Evolutionary conservation across 2,797 vertebrate genomes (phyloP), one percentile per base, ranked within the genome.

Genomic region (Oceanodroma leucorhoa): DNA sequence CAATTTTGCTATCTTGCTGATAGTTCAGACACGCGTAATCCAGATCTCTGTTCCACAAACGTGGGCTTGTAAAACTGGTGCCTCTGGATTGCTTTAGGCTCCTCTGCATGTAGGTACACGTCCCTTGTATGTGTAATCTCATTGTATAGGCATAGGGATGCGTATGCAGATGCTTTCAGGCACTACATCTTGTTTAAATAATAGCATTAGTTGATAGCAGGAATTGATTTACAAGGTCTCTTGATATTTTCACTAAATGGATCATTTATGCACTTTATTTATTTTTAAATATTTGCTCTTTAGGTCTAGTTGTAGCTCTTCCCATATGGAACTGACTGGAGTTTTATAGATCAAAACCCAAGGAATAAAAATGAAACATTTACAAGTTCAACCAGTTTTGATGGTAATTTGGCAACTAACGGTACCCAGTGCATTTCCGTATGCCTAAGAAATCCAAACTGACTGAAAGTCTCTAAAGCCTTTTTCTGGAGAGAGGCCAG

Each of bases 241-340:
- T 78, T 79, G 61, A 66, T 88, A 65, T 93, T 87, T 93, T 86
- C 77, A 82, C 94, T 91, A 73, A 90, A 89, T 48, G 51, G 23
- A 79, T 86, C 43, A 16, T 89, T 87, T 91, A 54, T 61, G 17
- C 29, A 76, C 21, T 95, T 92, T 82, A 77, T 90, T 87, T 93
- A 64, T 89, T 79, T 81, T 81, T 40, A 78, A 62, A 77, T 69
- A 86, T 85, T 93, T 82, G 55, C 19, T 58, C 15, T 89, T 77
- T 34, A 69, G 22, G 27, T 89, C 67, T 71, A 51, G 24, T 54
- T 81, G 19, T 69, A 90, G 17, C 32, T 80, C 51, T 57, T 90
- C 48, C 53, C 18, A 27, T 66, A 48, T 40, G 36, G 62, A 86
- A 40, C 18, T 75, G n/a, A 32, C 26, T 61, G n/a, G 17, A 71